A percentile compares a stretch with the other conserved stretches of the same genome.
Conservation (phyloP, 2,113 vertebrate genomes). For the Tachysurus fulvidraco region DNA sequence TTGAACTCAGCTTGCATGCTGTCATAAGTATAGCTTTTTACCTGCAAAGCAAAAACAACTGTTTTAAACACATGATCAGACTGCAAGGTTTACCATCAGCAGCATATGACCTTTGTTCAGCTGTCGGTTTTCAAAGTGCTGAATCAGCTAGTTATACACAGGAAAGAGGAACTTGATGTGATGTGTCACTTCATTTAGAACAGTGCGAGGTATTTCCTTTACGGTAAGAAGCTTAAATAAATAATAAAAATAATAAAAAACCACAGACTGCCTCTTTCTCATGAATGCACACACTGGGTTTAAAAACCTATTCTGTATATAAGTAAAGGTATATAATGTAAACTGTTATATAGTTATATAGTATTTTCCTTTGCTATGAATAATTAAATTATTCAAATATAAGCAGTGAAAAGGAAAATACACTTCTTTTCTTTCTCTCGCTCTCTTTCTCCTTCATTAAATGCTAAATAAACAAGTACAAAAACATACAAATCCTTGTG, state of each 20-base stretch:
- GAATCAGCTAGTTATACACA: slow-evolving; percentile 1
- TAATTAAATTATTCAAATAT: too few species aligned
- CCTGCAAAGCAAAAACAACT: neutral
- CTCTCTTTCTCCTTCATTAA: too few species aligned
- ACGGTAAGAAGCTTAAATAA: neutral
- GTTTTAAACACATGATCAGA: neutral
- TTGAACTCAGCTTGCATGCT: neutral
- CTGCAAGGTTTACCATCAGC: neutral
- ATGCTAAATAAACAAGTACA: too few species aligned
- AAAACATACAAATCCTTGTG: neutral
- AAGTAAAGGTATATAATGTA: neutral
- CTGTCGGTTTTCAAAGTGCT: slow-evolving; percentile 13
- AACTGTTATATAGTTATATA: neutral
- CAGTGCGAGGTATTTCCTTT: neutral
- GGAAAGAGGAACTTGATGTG: slow-evolving; percentile 21
- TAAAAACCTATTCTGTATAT: neutral
- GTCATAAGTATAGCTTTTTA: neutral
- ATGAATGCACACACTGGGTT: neutral
- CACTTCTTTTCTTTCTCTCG: too few species aligned
- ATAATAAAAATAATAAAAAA: neutral
- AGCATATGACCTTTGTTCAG: too few species aligned
- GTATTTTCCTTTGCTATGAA: too few species aligned
- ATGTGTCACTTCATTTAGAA: neutral
- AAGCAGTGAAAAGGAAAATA: too few species aligned
- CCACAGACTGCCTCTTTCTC: neutral